These are phyloP conservation scores for Mormoops blainvillei DNA, from an alignment of 2,113 vertebrate genomes.

Conservation along the genomic window DNA sequence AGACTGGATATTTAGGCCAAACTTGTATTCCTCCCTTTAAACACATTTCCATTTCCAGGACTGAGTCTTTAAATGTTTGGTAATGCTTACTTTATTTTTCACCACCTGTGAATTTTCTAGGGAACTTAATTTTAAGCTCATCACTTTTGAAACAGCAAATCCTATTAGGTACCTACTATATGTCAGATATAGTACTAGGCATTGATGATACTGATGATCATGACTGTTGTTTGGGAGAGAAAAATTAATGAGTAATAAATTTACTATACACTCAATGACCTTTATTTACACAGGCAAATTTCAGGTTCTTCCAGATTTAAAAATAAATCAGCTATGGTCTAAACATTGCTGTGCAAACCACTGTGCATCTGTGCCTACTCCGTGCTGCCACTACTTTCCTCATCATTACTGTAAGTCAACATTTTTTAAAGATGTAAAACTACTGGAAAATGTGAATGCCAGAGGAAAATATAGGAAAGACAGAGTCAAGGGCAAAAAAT, in stretches of 20 bases:
- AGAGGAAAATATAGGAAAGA: not conserved
- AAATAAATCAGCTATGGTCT: constrained; percentile 11
- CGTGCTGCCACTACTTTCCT: not conserved
- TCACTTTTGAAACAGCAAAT: not conserved
- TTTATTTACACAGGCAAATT: constrained; percentile 29
- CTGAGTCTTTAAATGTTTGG: not conserved
- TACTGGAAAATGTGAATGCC: not conserved
- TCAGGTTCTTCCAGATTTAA: constrained; percentile 38
- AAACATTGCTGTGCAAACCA: constrained; percentile 35
- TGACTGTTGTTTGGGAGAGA: not conserved
- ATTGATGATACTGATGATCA: not conserved
- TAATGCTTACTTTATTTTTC: not conserved
- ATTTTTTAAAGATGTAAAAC: constrained; percentile 13
- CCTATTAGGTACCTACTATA: not conserved
- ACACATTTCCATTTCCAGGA: not conserved
- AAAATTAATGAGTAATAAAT: constrained; percentile 28
- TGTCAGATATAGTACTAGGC: not conserved
- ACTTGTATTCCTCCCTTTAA: not conserved
- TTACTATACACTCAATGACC: not conserved
- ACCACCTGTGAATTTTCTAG: not conserved
- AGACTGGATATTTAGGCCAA: not conserved
- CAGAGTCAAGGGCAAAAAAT: not conserved
- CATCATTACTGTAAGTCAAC: not conserved
- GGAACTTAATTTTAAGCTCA: constrained; percentile 20
- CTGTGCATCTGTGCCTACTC: not conserved